Evolutionary conservation across 2,797 vertebrate species (phyloP), one percentile per base, ranked within the genome.

Genomic region (Falco biarmicus): DNA sequence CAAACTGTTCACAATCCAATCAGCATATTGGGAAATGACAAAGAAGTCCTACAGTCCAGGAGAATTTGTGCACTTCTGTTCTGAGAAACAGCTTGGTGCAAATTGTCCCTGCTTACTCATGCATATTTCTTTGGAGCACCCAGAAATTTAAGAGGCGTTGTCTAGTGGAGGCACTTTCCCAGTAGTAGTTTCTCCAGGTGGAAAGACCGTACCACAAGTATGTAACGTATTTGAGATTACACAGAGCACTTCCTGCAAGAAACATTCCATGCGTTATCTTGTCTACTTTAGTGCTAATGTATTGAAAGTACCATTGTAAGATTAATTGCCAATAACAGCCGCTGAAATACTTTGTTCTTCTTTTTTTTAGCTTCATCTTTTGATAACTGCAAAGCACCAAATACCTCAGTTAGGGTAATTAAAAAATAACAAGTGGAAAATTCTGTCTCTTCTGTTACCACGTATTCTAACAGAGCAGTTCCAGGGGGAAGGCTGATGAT

Each of bases 361-460:
- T 43, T 43, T 96, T 83, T 97, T 97, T 86, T 89, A 97, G 97
- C 93, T 60, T 95, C 96, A 85, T 96, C 96, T 69, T 96, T 95
- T 96, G 97, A 96, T 78, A 96, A 81, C 64, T 80, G 93, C 78
- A 93, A 96, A 68, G 29, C n/a, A 5, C 47, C 78, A 85, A 75
- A 48, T 61, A 83, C 54, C 43, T 87, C 92, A 28, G 32, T 95
- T 87, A 97, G 98, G 96, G 97, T 97, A 97, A 86, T 87, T 91
- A 88, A 93, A 96, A 81, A 91, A 41, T 56, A 80, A 56, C 19
- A 28, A 84, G 73, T 83, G 19, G 79, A 93, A 74, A 93, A 85
- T 85, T 19, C 50, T 69, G 64, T 68, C 48, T 63, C 31, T 50
- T 64, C 29, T 51, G 14, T 70, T 75, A 34, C 24, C 32, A 13